Evolutionary conservation across 2,888 invertebrate genomes (phyloP).

Genomic region (Sinelater perroti): DNA sequence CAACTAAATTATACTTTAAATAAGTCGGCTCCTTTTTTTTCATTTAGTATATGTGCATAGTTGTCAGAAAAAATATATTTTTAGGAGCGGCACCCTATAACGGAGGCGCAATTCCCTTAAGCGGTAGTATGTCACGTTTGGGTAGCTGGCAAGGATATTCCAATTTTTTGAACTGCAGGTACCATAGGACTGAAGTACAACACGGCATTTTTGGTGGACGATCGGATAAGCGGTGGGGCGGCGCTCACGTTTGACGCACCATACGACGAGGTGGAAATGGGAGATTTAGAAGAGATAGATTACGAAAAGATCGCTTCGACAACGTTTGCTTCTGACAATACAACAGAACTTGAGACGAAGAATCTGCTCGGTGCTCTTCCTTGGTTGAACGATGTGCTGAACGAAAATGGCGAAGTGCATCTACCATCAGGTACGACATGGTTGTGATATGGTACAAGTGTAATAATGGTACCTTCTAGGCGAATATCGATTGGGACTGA

Average conservation of each 20-base stretch:
- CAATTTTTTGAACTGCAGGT: background rate
- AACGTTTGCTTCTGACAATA: background rate
- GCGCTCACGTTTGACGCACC: background rate
- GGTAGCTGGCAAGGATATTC: background rate
- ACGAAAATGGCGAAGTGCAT: background rate
- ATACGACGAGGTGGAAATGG: background rate
- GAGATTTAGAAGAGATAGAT: background rate
- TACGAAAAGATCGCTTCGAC: background rate
- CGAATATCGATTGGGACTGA: constrained; percentile 25
- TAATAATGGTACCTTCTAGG: constrained; percentile 8
- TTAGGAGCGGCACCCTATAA: background rate
- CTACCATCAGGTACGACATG: constrained; percentile 12
- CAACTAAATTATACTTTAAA: too few species aligned
- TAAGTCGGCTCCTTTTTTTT: background rate
- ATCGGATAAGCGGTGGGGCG: background rate
- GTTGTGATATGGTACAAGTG: background rate
- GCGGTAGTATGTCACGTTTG: background rate
- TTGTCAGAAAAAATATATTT: background rate
- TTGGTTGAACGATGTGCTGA: constrained; percentile 18
- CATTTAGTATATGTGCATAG: background rate
- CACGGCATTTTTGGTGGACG: background rate
- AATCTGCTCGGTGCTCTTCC: constrained; percentile 6
- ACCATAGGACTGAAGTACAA: background rate
- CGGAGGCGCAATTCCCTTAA: background rate
- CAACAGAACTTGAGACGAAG: background rate